phyloP scores from a whole-genome alignment of 2,797 vertebrate genomes.

The Clarias fuscus region DNA sequence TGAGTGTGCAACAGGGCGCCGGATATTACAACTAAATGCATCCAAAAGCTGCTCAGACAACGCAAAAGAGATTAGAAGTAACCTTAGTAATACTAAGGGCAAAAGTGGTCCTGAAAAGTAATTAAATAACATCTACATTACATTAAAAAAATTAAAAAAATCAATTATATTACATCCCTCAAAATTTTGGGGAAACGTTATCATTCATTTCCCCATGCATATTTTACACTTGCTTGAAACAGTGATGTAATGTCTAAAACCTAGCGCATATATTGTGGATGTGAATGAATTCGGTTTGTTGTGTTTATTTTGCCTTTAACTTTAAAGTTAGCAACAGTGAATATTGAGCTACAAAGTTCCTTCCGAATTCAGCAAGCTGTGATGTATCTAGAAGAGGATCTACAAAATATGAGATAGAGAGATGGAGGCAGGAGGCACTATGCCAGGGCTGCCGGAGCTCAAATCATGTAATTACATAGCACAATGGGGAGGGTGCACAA shows the following conservation, averaged over 20 bases:
- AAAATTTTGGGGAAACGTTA: neutral
- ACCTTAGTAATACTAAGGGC: neutral
- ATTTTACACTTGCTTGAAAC: neutral
- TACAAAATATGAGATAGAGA: conserved; percentile 8
- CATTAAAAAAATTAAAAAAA: too few relatives aligned
- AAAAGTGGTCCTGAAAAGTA: neutral
- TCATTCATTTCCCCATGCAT: neutral
- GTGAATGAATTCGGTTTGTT: neutral
- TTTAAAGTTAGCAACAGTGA: neutral
- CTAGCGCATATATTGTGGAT: neutral
- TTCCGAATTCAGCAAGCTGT: neutral
- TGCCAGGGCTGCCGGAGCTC: conserved; percentile 67
- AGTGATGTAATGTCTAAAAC: neutral
- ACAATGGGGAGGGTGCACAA: conserved; percentile 62
- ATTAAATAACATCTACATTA: neutral
- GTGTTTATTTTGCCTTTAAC: neutral
- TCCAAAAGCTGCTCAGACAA: neutral
- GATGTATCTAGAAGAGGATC: conserved; percentile 1
- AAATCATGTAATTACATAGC: conserved; percentile 74
- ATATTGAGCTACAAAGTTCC: neutral
- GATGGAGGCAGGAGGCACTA: conserved; percentile 27
- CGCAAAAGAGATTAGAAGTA: neutral
- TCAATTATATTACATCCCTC: too few relatives aligned
- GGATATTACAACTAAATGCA: neutral
- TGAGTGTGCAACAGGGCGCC: too few relatives aligned